Conservation (phyloP, 1,140 invertebrate genomes). For the Tribolium madens region DNA sequence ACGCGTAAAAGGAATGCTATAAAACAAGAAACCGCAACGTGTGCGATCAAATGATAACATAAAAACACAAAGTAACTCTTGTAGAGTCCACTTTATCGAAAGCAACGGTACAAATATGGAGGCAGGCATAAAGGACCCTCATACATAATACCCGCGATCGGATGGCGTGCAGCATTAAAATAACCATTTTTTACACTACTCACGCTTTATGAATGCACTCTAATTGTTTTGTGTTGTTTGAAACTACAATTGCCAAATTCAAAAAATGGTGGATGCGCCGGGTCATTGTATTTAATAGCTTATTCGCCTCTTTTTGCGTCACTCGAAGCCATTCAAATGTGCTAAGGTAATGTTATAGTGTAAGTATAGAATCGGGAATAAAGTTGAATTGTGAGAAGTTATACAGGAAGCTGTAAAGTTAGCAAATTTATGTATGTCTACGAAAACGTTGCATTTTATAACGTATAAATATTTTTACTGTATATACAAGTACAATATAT, state of each 20-base stretch:
- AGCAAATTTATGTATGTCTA: conserved; percentile 13
- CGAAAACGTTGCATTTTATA: conserved; percentile 7
- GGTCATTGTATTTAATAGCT: not conserved
- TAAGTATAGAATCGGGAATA: not conserved
- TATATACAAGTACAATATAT: not conserved
- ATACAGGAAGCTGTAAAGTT: conserved; percentile 4
- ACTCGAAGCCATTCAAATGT: not conserved
- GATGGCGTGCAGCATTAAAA: conserved; percentile 15
- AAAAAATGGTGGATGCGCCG: not conserved
- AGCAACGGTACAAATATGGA: conserved; percentile 36
- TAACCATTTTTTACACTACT: not conserved
- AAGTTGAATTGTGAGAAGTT: conserved; percentile 9
- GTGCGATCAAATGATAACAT: conserved; percentile 47
- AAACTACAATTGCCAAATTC: too few relatives aligned
- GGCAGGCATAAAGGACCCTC: conserved; percentile 29
- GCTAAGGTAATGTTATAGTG: not conserved
- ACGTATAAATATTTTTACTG: conserved; percentile 5
- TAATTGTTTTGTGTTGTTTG: too few relatives aligned
- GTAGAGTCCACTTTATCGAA: conserved; percentile 45
- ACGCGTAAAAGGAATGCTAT: conserved; percentile 35
- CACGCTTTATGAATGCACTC: too few relatives aligned
- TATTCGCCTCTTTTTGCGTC: not conserved
- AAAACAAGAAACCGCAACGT: conserved; percentile 46
- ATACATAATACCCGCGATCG: conserved; percentile 11
- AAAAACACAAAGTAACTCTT: conserved; percentile 48